Evolutionary conservation across 2,113 vertebrate species (phyloP), one percentile per base, ranked within the genome.

Genomic region (Girardinichthys multiradiatus): DNA sequence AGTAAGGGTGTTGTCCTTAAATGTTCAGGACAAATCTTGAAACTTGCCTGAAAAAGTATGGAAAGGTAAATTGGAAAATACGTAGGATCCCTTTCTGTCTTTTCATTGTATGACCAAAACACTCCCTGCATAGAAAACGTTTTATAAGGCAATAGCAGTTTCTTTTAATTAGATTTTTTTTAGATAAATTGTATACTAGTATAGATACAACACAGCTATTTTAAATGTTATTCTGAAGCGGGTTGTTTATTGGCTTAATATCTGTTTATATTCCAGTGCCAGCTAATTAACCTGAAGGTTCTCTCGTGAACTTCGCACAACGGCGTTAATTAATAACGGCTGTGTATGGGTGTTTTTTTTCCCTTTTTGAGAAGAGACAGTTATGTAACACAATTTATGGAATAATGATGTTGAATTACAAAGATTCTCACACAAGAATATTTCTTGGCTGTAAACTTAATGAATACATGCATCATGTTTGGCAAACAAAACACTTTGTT

Each of bases 401-500:
- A 45, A 45, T 19, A 42, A 45, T 19, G 2, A 45, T 45, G 17
- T 5, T 45, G n/a, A n/a, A n/a, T n/a, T n/a, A n/a, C n/a, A n/a
- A n/a, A n/a, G n/a, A 19, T 45, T 45, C 1, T 45, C 17, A 45
- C 42, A 19, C 17, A 45, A 45, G 42, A 45, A 3, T 51, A 5
- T 59, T 58, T 61, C 14, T 54, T 33, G 0, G 19, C 4, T 63
- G n/a, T 62, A 10, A 39, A 24, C 27, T 28, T 57, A 30, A 26
- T 62, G 74, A 27, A 48, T 37, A 24, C 15, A 45, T 17, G 6
- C 17, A 37, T 37, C 35, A 45, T 45, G 42, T 17, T 45, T 19
- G n/a, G 54, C 19, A 17, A 63, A 35, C 31, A 70, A 70, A 70
- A 63, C 59, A 70, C 60, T 82, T 72, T 79, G 79, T 89, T 76